Evolutionary conservation across 2,888 invertebrate genomes (phyloP).

Genomic region (Cephus spinipes): DNA sequence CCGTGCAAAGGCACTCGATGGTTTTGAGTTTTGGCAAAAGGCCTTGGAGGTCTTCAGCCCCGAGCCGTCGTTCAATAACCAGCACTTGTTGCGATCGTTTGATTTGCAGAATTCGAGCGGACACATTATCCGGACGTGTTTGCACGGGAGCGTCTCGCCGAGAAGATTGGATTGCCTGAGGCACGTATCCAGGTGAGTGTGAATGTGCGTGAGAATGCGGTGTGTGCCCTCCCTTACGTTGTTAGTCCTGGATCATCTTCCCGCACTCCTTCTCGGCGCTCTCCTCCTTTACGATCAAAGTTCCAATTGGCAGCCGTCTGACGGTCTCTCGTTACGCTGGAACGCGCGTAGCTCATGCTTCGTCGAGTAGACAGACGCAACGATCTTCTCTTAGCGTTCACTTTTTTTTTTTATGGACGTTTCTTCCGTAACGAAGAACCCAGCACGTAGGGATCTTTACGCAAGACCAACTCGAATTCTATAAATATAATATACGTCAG

Average conservation of each 20-base stretch:
- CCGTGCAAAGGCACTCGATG: no score
- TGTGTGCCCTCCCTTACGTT: conserved; percentile 32
- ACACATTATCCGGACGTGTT: conserved; percentile 98
- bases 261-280: not conserved
- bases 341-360: conserved; percentile 41
- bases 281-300: no score
- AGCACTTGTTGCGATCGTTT: conserved; percentile 54
- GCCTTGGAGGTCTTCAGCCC: not conserved
- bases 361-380: conserved; percentile 15
- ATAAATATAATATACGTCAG: no score
- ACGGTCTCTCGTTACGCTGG: conserved; percentile 50
- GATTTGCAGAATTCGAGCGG: conserved; percentile 90
- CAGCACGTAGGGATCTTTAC: no score
- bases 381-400: no score
- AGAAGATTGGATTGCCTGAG: conserved; percentile 98
- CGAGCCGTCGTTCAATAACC: conserved; percentile 35
- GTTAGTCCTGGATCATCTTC: not conserved
- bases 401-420: no score
- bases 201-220: conserved; percentile 63
- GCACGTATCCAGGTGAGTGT: conserved; percentile 98
- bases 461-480: no score
- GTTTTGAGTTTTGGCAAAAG: not conserved
- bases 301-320: no score
- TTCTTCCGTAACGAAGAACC: no score
- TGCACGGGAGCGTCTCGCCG: conserved; percentile 93